phyloP scores from a whole-genome alignment of 2,797 vertebrate genomes.

The Etheostoma perlongum region DNA sequence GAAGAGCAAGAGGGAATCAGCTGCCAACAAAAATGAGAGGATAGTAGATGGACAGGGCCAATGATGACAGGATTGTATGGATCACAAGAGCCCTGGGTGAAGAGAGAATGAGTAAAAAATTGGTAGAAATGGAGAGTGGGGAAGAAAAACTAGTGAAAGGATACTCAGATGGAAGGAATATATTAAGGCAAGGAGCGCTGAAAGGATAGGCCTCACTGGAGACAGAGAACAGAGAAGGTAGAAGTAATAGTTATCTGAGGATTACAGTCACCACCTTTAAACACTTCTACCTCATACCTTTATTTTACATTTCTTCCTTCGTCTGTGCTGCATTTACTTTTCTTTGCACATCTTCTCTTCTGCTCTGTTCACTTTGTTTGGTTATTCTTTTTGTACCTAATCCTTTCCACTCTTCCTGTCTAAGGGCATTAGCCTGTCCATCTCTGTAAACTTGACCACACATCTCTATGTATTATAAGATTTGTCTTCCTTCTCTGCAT shows the following conservation, averaged over 20 bases:
- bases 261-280: not conserved
- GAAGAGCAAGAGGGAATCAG: slow-evolving; percentile 50
- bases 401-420: not conserved
- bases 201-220: slow-evolving; percentile 26
- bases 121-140: slow-evolving; percentile 30
- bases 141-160: slow-evolving; percentile 28
- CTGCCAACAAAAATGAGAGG: slow-evolving; percentile 58
- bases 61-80: slow-evolving; percentile 71
- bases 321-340: not conserved
- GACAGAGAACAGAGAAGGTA: slow-evolving; percentile 17
- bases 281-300: slow-evolving; percentile 7
- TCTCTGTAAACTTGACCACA: slow-evolving; percentile 7
- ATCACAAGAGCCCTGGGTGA: slow-evolving; percentile 62
- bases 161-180: slow-evolving; percentile 16
- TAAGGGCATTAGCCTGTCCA: not conserved
- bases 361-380: not conserved
- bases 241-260: slow-evolving; percentile 13
- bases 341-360: not conserved
- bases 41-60: slow-evolving; percentile 58
- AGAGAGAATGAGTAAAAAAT: slow-evolving; percentile 46
- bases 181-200: slow-evolving; percentile 24
- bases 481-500: not conserved
- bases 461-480: not conserved
- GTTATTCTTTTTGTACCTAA: not conserved
- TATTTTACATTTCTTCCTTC: not conserved